Conservation (phyloP, 2,797 vertebrate genomes). For the Cheirogaleus major region DNA sequence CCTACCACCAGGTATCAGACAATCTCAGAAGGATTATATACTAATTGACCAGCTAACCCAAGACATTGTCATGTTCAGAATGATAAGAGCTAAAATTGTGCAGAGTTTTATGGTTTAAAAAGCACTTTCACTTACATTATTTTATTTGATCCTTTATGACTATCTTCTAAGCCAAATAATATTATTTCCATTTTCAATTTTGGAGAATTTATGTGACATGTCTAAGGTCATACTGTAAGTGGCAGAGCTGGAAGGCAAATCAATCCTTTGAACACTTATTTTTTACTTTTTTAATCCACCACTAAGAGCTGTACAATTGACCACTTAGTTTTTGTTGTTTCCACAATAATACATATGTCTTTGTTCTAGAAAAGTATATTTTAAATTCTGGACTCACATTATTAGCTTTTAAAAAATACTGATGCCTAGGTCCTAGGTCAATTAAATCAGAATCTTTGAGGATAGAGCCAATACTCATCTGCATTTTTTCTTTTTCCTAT, state of each 20-base stretch:
- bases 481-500: too few relatives aligned
- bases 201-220: background rate
- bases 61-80: background rate
- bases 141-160: background rate
- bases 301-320: background rate
- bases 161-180: constrained; percentile 5
- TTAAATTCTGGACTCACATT: background rate
- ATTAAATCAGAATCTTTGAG: constrained; percentile 17
- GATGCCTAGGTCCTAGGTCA: background rate
- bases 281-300: background rate
- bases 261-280: background rate
- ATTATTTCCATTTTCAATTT: constrained; percentile 28
- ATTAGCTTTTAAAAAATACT: constrained; percentile 12
- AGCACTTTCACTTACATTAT: background rate
- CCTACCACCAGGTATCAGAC: too few relatives aligned
- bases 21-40: background rate
- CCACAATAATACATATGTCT: background rate
- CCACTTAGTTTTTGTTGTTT: background rate
- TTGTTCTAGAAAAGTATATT: background rate
- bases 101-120: background rate
- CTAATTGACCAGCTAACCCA: background rate
- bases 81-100: background rate
- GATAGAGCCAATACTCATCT: background rate
- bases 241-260: constrained; percentile 9
- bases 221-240: constrained; percentile 8